A percentile compares a stretch with the other conserved stretches of the same genome.
These are phyloP conservation scores for Trididemnum clinides DNA, from an alignment of 23 tunicate species.

Conservation along the genomic window DNA sequence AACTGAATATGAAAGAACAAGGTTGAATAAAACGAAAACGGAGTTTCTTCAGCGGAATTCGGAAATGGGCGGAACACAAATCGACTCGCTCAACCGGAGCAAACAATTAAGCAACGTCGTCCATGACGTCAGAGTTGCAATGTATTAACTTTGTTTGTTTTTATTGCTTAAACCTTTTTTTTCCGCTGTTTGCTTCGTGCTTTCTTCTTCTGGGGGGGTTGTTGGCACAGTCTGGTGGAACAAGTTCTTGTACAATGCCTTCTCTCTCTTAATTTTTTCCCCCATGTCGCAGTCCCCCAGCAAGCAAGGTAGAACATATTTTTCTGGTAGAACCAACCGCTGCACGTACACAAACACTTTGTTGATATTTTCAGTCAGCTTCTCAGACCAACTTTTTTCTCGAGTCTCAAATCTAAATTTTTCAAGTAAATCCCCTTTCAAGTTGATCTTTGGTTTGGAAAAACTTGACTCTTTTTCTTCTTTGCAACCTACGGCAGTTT, in stretches of 20 bases:
- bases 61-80: too few species aligned
- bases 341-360: constrained; percentile 55
- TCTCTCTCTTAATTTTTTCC: constrained; percentile 62
- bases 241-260: constrained; percentile 50
- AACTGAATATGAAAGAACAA: too few species aligned
- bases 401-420: constrained; percentile 47
- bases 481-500: constrained; percentile 31
- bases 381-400: constrained; percentile 56
- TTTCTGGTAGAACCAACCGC: constrained; percentile 67
- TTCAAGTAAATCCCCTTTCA: constrained; percentile 36
- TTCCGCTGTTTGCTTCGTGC: too few species aligned
- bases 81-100: too few species aligned
- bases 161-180: too few species aligned
- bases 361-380: constrained; percentile 49
- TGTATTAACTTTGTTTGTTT: too few species aligned
- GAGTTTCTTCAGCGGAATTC: too few species aligned
- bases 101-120: too few species aligned
- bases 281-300: constrained; percentile 87
- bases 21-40: too few species aligned
- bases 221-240: constrained; percentile 9
- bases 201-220: constrained; percentile 35
- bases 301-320: constrained; percentile 72
- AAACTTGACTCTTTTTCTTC: not conserved
- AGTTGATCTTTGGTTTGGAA: constrained; percentile 39
- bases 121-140: too few species aligned